A percentile compares a stretch with the other conserved stretches of the same genome.
Conservation (phyloP, 2,113 vertebrate genomes). For the Antechinus stuartii region DNA sequence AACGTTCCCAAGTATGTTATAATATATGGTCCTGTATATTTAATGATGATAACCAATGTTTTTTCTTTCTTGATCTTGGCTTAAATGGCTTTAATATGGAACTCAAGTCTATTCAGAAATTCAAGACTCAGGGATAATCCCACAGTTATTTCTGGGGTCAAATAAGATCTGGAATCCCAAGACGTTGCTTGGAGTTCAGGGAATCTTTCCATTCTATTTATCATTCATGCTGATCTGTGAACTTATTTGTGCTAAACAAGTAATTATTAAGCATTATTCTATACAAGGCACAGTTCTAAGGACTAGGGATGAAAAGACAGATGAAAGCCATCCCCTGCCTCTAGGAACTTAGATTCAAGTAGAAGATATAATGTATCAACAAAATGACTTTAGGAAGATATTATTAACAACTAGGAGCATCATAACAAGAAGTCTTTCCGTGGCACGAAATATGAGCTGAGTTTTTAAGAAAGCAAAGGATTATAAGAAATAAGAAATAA, state of each 20-base stretch:
- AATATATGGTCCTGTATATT: neutral
- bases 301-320: neutral
- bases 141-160: neutral
- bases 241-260: neutral
- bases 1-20: conserved; percentile 16
- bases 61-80: neutral
- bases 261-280: neutral
- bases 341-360: neutral
- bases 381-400: neutral
- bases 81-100: neutral
- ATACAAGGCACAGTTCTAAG: neutral
- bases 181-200: neutral
- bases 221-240: neutral
- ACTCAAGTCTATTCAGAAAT: neutral
- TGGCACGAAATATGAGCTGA: neutral
- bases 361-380: neutral
- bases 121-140: neutral
- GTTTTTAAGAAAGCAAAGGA: neutral
- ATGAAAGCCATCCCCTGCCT: neutral
- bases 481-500: neutral
- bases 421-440: neutral
- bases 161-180: neutral
- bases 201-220: neutral
- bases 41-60: neutral
- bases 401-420: neutral